Evolutionary conservation across 30 jellyfish, hydroid and myxozoan species (phyloP), one percentile per base, ranked within the genome.

Genomic region (Euphysa ruthae): DNA sequence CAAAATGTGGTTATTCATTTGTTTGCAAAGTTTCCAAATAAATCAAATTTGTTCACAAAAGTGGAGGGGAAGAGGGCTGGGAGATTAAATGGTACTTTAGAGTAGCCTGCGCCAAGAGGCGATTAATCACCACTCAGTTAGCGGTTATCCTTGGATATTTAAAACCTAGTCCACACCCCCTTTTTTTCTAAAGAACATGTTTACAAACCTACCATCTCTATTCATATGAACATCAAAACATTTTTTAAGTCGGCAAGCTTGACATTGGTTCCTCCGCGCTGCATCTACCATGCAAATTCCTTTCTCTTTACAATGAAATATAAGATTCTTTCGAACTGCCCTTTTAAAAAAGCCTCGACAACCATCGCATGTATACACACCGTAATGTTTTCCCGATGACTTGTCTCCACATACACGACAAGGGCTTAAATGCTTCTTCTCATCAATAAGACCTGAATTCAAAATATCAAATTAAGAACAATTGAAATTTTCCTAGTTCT

Each of bases 331-430:
- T 26, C 99, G 90, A 35, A 91, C 77, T 64, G 94, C 92, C 19
- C 99, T 68, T 51, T 91, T 91, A 90, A 91, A 91, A 31, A 91
- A 91, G 35, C 99, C 99, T 16, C 99, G 83, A 74, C 99, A 91
- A 19, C 99, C 99, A 70, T 91, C 99, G 55, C 99, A 91, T 6
- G 99, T 81, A 50, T 75, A 82, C 15, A 91, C 99, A 24, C 95
- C 95, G 55, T 91, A 91, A 77, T 91, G 99, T 32, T 77, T 91
- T 24, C 99, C 99, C 6, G 99, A 91, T 2, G 99, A 82, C 63
- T 85, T 73, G 69, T 91, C 99, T 1, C 99, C 99, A 54, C 99
- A 91, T n/a, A 91, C 99, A 43, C 78, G 74, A 77, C 99, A 91
- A 12, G 83, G 90, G 26, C 35, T 22, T 4, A 63, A 25, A 15